Base-by-base conservation (phyloP, 2,888 invertebrate genomes). In the Mechanitis mazaeus region DNA sequence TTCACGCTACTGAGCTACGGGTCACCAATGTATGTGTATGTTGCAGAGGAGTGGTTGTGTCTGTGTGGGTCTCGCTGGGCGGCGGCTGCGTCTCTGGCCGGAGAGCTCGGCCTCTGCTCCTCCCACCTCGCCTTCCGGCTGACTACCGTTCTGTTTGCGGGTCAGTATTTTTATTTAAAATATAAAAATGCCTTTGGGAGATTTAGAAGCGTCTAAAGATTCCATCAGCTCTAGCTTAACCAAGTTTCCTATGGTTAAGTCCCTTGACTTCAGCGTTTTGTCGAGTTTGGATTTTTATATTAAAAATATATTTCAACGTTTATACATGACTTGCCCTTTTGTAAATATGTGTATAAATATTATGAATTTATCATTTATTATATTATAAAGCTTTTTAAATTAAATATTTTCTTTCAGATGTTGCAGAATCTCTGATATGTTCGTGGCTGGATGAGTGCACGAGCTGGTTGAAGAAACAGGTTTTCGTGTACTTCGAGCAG, bases 41-140 rank as follows among this genome's bases (percentile, higher is more conserved):
- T 59, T 50, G 3, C 72, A 90, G 88, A 90, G 69, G 89, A 89
- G 72, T 86, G 85, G 84, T 5, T 77, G 78, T 58, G 60, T 61
- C 42, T 45, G 31, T 38, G 55, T 56, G 57, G 77, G 79, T 45
- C 73, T 31, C 68, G 72, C 20, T 79, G 78, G 79, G 75, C 68
- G 75, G 70, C 33, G 64, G 65, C 31, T 64, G 75, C 60, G 76
- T 72, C 64, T 66, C 60, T 69, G 69, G 65, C 61, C 59, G 70
- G 28, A 75, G 76, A 42, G 74, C 75, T 50, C 9, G 75, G 77
- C 0, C 73, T 79, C 47, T 60, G 61, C 45, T 61, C 59, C 56
- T 67, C 77, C 20, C 85, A 85, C 75, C 80, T 81, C n/a, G 72
- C 83, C 58, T 75, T 74, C 46, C 68, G 81, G 2, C 70, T 83